Conservation (phyloP, 2,113 vertebrate species). For the Pseudonaja textilis region DNA sequence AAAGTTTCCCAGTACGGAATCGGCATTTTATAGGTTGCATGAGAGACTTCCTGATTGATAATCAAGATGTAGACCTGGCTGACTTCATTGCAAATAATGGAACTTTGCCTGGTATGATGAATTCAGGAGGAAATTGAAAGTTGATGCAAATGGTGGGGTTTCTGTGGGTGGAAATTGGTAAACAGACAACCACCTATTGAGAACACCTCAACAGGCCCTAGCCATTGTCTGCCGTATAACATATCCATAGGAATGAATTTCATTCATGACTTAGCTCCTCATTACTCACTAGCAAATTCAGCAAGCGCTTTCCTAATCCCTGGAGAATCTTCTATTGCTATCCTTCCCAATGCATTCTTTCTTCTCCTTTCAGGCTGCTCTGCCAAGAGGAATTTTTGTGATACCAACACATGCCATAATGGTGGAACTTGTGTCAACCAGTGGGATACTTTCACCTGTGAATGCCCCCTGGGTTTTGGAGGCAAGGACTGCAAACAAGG, state of each 20-base stretch:
- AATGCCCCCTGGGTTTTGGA: slow-evolving; percentile 86
- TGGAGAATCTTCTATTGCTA: background rate
- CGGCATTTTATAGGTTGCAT: slow-evolving; percentile 92
- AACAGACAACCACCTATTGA: background rate
- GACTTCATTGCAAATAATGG: slow-evolving; percentile 94
- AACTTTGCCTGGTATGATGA: slow-evolving; percentile 81
- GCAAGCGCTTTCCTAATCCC: background rate
- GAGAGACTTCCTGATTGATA: slow-evolving; percentile 85
- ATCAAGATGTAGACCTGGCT: slow-evolving; percentile 86
- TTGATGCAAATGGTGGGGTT: background rate
- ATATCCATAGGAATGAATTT: background rate
- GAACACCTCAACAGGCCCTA: background rate
- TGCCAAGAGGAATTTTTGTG: slow-evolving; percentile 87
- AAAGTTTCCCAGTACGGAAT: slow-evolving; percentile 86
- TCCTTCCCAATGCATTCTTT: background rate
- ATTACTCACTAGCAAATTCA: background rate
- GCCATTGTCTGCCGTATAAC: background rate
- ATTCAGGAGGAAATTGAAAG: background rate
- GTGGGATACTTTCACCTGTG: slow-evolving; percentile 87
- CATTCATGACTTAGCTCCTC: background rate
- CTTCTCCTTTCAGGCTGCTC: slow-evolving; percentile 77
- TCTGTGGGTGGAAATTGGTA: background rate
- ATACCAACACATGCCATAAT: slow-evolving; percentile 80
- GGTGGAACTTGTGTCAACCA: slow-evolving; percentile 89
- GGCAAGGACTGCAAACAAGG: slow-evolving; percentile 88